Conservation (phyloP, 2,113 vertebrate genomes). For the Callorhinus ursinus region DNA sequence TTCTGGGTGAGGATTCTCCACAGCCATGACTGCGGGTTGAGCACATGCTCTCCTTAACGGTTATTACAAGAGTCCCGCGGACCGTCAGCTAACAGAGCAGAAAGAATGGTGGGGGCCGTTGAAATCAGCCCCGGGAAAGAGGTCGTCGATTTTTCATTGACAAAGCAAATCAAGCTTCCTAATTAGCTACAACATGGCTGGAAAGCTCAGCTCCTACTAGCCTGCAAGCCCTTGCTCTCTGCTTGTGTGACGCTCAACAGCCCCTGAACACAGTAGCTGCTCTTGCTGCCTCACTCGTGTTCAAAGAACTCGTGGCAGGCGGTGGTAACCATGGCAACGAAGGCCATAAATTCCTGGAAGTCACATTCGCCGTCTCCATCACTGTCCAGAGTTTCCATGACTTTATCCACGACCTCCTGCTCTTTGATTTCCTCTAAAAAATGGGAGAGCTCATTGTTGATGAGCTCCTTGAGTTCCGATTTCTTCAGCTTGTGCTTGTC, state of each 20-base stretch:
- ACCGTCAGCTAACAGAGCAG: background rate
- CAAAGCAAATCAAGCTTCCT: conserved; percentile 69
- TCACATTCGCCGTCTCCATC: conserved; percentile 91
- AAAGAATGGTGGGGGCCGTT: background rate
- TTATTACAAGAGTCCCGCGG: background rate
- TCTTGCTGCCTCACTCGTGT: conserved; percentile 78
- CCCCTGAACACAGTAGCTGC: background rate
- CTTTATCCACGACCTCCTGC: conserved; percentile 90
- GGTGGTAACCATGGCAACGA: conserved; percentile 90
- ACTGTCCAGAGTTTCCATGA: conserved; percentile 91
- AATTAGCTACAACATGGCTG: conserved; percentile 55
- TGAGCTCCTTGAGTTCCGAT: no score
- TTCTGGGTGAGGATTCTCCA: background rate
- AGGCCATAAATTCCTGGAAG: conserved; percentile 94
- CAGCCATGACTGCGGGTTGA: no score
- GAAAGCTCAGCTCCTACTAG: conserved; percentile 43
- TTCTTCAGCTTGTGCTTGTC: no score
- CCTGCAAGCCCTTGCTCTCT: background rate
- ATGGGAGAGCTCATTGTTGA: no score
- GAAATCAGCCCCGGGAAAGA: background rate
- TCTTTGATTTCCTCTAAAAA: conserved; percentile 95
- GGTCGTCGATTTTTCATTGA: conserved; percentile 32
- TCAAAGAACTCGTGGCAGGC: conserved; percentile 93
- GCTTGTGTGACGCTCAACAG: background rate
- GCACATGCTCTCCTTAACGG: background rate